phyloP scores from a whole-genome alignment of 1,140 invertebrate genomes.

The Antheraea pernyi region DNA sequence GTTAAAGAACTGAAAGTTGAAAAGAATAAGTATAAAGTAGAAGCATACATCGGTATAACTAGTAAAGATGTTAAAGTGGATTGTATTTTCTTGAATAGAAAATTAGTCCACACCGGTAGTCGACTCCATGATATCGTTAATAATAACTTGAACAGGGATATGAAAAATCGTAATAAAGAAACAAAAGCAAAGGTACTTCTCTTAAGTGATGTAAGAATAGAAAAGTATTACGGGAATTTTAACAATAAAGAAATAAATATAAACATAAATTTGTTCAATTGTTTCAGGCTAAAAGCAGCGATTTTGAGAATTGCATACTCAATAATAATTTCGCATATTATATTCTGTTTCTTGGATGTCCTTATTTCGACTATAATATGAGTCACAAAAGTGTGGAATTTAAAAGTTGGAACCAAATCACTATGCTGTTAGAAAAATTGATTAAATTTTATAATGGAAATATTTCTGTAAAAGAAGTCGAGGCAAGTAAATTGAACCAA shows the following conservation, averaged over 20 bases:
- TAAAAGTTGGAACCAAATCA: slow-evolving; percentile 80
- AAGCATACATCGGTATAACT: slow-evolving; percentile 79
- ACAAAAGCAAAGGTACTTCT: slow-evolving; percentile 43
- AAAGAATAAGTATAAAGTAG: slow-evolving; percentile 76
- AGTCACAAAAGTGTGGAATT: slow-evolving; percentile 81
- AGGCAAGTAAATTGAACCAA: slow-evolving; percentile 10
- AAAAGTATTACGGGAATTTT: too few species aligned
- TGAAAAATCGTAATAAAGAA: slow-evolving; percentile 8
- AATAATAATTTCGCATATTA: slow-evolving; percentile 77
- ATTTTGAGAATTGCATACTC: slow-evolving; percentile 37
- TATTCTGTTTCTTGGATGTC: slow-evolving; percentile 82
- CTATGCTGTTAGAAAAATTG: slow-evolving; percentile 76
- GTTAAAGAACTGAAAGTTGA: slow-evolving; percentile 75
- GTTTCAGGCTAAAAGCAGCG: slow-evolving; percentile 23
- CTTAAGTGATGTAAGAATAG: too few species aligned
- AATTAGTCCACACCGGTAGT: slow-evolving; percentile 77
- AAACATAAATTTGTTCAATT: background rate
- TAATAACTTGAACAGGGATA: slow-evolving; percentile 46
- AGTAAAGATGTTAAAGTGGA: slow-evolving; percentile 73
- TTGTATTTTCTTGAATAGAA: slow-evolving; percentile 83
- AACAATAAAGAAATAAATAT: too few species aligned
- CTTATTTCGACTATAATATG: slow-evolving; percentile 80
- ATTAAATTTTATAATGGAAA: slow-evolving; percentile 64
- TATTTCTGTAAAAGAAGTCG: slow-evolving; percentile 30
- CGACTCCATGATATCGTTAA: slow-evolving; percentile 79